Evolutionary conservation across 1,140 invertebrate species (phyloP).

Genomic region (Sycobia sp.): DNA sequence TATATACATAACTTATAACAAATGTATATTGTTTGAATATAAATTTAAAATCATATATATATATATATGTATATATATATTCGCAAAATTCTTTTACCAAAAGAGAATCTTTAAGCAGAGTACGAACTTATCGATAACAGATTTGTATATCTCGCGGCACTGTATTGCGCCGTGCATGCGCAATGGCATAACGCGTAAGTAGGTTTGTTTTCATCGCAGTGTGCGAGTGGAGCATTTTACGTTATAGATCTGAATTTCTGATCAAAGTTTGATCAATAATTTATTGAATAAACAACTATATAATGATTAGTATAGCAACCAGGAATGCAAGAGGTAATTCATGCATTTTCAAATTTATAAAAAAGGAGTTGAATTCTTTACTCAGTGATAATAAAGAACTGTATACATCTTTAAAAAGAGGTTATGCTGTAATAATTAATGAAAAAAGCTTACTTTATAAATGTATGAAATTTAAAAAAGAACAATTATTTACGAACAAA

Average conservation of each 20-base stretch:
- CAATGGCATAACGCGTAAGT: no score
- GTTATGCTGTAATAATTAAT: constrained; percentile 36
- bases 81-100: not conserved
- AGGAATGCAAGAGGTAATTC: not conserved
- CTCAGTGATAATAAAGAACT: no score
- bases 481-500: not conserved
- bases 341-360: not conserved
- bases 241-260: no score
- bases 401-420: no score
- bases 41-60: no score
- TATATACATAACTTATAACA: no score
- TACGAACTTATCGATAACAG: constrained; percentile 10
- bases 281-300: constrained; percentile 32
- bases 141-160: no score
- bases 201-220: no score
- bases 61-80: no score
- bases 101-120: not conserved
- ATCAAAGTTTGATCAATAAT: constrained; percentile 38
- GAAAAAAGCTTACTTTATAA: constrained; percentile 12
- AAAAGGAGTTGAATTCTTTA: not conserved
- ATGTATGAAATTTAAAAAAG: constrained; percentile 5
- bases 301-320: constrained; percentile 37
- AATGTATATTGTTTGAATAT: no score
- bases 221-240: no score
- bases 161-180: no score